Base-by-base conservation (phyloP, 1,140 invertebrate genomes). In the Drosophila erecta region DNA sequence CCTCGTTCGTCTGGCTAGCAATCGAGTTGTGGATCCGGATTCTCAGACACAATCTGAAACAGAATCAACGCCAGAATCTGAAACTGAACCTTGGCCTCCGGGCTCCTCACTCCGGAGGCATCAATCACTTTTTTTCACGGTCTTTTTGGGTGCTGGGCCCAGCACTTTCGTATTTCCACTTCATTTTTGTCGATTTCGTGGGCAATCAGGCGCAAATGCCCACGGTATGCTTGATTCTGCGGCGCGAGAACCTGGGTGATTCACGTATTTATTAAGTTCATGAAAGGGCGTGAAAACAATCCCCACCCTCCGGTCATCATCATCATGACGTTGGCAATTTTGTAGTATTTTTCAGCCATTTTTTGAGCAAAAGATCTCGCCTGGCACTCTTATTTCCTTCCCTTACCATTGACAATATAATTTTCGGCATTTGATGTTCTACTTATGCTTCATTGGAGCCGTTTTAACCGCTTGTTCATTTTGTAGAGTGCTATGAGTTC, bases 131-230 rank as follows among this genome's bases (percentile, higher is more conserved):
- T 76, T 67, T 75, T 56, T 50, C 40, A 47, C 24, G 20, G 40
- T 14, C 59, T 57, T 43, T 50, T 49, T 50, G 44, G 41, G 17
- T 17, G 17, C 17, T 17, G 17, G 41, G 59, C 38, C 66, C 59
- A 60, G 30, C 51, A 61, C 71, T 55, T 75, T 53, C 51, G 73
- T 50, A 83, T 86, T 81, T 81, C 74, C 83, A 89, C 84, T 83
- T 81, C 66, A 86, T 86, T 86, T 86, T 86, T 79, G 84, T 73
- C 75, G 79, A 89, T 86, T 86, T 89, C 83, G 84, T 79, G 79
- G 65, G 65, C 83, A 87, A 76, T 83, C 83, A 79, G 79, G 84
- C 62, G 83, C 55, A 83, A 86, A 79, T 71, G 64, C 64, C 56
- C 79, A 49, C 46, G 46, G 43, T 51, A 47, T 46, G 43, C 33